Percentiles rank a stretch among this genome's conserved stretches.
phyloP scores from a whole-genome alignment of 2,113 vertebrate genomes.

The Pomatorhinus ruficollis region DNA sequence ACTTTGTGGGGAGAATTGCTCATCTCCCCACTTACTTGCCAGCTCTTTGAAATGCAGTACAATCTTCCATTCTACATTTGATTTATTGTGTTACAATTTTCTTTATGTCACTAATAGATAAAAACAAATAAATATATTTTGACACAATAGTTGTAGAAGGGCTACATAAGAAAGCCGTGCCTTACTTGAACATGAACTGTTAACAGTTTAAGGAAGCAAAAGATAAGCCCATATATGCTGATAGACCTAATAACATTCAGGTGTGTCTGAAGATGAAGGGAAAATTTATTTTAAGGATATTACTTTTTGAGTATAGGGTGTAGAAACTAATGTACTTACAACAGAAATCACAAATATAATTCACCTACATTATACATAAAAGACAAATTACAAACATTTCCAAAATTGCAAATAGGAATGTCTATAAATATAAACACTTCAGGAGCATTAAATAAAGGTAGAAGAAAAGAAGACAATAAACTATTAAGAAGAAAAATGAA shows the following conservation, averaged over 20 bases:
- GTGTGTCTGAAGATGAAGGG: not conserved
- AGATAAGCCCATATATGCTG: not conserved
- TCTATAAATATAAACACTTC: not conserved
- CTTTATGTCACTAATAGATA: slow-evolving; percentile 14
- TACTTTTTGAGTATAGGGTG: not conserved
- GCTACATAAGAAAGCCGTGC: not conserved
- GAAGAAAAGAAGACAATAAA: not conserved
- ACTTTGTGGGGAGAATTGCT: not conserved
- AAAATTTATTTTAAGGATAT: not conserved
- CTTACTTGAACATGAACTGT: not conserved
- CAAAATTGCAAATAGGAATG: not conserved
- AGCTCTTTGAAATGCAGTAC: not conserved
- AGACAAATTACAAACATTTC: not conserved
- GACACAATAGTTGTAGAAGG: not conserved
- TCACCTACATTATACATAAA: not conserved
- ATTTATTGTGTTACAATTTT: slow-evolving; percentile 15
- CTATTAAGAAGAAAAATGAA: not conserved
- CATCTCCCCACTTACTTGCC: not conserved
- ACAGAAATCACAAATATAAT: not conserved
- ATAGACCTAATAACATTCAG: not conserved
- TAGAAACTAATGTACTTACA: not conserved
- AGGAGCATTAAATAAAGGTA: not conserved
- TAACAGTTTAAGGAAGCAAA: not conserved
- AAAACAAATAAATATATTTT: not conserved
- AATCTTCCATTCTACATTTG: not conserved